A percentile compares a stretch with the other conserved stretches of the same genome.
phyloP scores from a whole-genome alignment of 64 coral and sea anemone genomes.

The Trachythela sp. region DNA sequence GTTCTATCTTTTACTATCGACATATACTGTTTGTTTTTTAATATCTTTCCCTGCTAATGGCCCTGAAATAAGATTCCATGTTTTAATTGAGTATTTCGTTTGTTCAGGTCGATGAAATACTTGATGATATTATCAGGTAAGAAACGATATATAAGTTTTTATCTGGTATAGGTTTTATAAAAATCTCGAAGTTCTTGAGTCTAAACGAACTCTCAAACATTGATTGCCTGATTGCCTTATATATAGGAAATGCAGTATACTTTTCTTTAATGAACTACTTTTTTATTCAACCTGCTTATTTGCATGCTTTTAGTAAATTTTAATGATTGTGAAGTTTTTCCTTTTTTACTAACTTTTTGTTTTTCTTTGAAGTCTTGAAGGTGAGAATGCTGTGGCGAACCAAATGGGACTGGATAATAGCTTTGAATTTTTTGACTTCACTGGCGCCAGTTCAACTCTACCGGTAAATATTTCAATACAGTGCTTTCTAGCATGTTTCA shows the following conservation, averaged over 20 bases:
- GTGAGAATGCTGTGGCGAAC: background rate
- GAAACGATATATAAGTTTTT: background rate
- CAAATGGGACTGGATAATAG: background rate
- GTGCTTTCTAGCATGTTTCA: too few species aligned
- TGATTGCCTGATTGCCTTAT: too few species aligned
- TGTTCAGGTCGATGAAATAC: conserved; percentile 68
- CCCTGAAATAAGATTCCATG: background rate
- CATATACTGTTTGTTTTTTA: too few species aligned
- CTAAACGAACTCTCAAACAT: too few species aligned
- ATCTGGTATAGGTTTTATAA: background rate
- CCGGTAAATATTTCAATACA: background rate
- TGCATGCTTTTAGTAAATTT: too few species aligned
- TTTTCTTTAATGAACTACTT: background rate
- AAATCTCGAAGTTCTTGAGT: too few species aligned
- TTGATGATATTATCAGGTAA: conserved; percentile 97
- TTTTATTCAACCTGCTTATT: too few species aligned
- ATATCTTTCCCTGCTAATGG: background rate
- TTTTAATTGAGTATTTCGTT: background rate
- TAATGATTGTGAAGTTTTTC: background rate
- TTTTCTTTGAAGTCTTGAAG: background rate
- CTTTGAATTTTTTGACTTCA: background rate
- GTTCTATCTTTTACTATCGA: too few species aligned
- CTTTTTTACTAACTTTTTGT: background rate
- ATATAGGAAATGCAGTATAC: too few species aligned
- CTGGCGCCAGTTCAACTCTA: background rate